A percentile compares a stretch with the other conserved stretches of the same genome.
These are phyloP conservation scores for Dipodomys stephensi DNA, from an alignment of 2,113 vertebrate species.

Conservation along the genomic window DNA sequence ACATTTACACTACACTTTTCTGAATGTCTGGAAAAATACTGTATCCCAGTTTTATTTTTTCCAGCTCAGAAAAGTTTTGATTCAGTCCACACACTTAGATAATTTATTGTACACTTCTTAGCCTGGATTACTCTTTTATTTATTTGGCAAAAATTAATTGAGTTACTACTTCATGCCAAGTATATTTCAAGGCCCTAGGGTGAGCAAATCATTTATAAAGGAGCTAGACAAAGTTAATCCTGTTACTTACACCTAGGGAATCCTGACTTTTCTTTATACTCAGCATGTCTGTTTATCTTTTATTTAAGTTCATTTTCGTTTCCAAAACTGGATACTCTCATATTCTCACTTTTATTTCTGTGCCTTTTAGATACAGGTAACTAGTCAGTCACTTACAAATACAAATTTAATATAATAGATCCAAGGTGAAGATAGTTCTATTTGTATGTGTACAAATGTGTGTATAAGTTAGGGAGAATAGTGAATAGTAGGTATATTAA, in stretches of 20 bases:
- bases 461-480: neutral
- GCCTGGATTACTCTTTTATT: neutral
- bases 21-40: conserved; percentile 2
- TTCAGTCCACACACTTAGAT: neutral
- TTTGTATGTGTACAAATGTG: neutral
- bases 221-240: conserved; percentile 4
- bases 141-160: conserved; percentile 44
- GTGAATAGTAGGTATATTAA: neutral
- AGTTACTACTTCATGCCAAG: neutral
- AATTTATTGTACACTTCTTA: conserved; percentile 8
- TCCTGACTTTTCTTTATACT: neutral
- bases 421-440: neutral
- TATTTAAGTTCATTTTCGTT: neutral
- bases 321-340: neutral
- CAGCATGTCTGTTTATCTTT: neutral
- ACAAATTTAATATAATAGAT: neutral
- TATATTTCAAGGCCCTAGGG: neutral
- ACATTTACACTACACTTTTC: neutral
- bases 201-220: conserved; percentile 26
- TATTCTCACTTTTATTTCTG: conserved; percentile 46
- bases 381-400: neutral
- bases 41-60: neutral
- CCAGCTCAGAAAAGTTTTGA: conserved; percentile 11
- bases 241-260: neutral
- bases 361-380: neutral